Base-by-base conservation (phyloP, 2,113 vertebrate genomes). In the Vireo altiloquus region DNA sequence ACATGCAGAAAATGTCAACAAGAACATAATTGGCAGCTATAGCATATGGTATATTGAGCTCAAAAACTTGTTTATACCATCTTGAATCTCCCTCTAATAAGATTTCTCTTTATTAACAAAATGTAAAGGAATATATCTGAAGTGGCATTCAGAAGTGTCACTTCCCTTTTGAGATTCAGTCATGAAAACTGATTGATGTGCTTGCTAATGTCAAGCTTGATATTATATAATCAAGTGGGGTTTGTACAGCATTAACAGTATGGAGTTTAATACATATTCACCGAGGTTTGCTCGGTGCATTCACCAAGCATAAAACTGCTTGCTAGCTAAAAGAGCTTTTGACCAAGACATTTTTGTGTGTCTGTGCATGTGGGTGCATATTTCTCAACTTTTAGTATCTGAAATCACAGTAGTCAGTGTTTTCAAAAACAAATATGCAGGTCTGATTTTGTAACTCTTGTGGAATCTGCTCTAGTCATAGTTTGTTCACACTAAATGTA, bases 1-100 rank as follows among this genome's bases (percentile, higher is more conserved):
- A 82, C 74, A 87, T 63, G 68, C 60, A 96, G 87, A 82, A 97
- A 97, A 97, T 96, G 92, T 95, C 95, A 97, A 94, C 78, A 91
- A 89, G 88, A 95, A 95, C 72, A 90, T 96, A 95, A 95, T 78
- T 15, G 25, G 42, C 66, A 91, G 57, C 70, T 96, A 94, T 91
- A 94, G 39, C 94, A 96, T 95, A 95, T 92, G 94, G 86, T 96
- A 95, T 93, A 95, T 71, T 71, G 69, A 94, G 50, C 47, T 90
- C 39, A 84, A 83, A 84, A 90, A 54, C 44, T 87, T 97, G 72
- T 92, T 95, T 97, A 94, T 69, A 66, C 13, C 47, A 49, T 87
- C 69, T 93, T 96, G 80, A 94, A 52, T 93, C 66, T 87, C 42
- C 46, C 47, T 80, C 59, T 95, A 95, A 90, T 82, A 94, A 69